A percentile compares a stretch with the other conserved stretches of the same genome.
These are phyloP conservation scores for Acomys russatus DNA, from an alignment of 2,797 vertebrate species.

Conservation along the genomic window DNA sequence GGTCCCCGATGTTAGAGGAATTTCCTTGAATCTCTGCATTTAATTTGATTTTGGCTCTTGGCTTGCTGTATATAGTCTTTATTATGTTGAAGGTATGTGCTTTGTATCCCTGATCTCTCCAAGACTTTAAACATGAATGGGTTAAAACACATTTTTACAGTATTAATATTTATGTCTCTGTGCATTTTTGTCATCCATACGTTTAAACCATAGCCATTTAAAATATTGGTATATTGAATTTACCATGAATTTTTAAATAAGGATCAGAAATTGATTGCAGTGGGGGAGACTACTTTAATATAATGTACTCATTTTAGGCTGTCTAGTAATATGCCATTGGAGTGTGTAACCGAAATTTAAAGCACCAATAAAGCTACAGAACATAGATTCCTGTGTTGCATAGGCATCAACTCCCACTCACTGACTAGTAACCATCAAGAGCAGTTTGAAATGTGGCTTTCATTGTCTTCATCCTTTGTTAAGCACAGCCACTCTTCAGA, in stretches of 20 bases:
- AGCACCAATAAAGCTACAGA: neutral
- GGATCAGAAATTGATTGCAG: neutral
- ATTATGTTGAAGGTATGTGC: too few relatives aligned
- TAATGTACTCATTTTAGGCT: neutral
- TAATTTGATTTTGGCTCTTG: too few relatives aligned
- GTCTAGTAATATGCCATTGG: neutral
- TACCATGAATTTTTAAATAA: neutral
- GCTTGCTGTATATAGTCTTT: too few relatives aligned
- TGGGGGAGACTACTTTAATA: neutral
- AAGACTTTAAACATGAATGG: too few relatives aligned
- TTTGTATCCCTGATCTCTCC: too few relatives aligned
- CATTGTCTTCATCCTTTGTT: conserved; percentile 64
- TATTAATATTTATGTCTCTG: neutral
- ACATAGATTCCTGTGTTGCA: neutral
- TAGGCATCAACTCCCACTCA: neutral
- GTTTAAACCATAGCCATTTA: neutral
- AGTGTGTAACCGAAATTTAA: conserved; percentile 37
- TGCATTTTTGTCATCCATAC: neutral
- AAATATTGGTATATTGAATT: neutral
- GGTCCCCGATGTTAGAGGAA: too few relatives aligned
- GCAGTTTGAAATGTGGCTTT: conserved; percentile 50
- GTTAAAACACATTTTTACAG: too few relatives aligned
- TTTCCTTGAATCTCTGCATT: too few relatives aligned
- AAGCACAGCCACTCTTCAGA: conserved; percentile 56
- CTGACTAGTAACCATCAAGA: conserved; percentile 2